Base-by-base conservation (phyloP, 2,797 vertebrate species). In the Trematomus bernacchii region DNA sequence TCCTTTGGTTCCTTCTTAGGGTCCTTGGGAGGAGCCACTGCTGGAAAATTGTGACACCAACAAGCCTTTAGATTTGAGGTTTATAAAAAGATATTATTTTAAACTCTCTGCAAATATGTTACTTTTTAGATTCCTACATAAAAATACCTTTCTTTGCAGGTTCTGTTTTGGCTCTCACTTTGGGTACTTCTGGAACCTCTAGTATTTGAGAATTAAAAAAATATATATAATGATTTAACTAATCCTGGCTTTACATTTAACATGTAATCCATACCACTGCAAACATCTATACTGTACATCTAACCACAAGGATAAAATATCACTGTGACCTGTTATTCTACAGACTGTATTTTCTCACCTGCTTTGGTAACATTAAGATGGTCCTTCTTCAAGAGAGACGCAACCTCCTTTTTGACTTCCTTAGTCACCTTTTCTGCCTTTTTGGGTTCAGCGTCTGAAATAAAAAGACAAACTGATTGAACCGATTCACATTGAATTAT, bases 331-430 rank as follows among this genome's bases (percentile, higher is more conserved):
- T 10, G 19, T 37, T n/a, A 8, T 48, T 44, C 37, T 15, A 14
- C 16, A 13, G 18, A 12, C 30, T 58, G n/a, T 4, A 21, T 65
- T 50, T 23, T 33, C 87, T 80, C 62, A 92, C 90, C 89, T 79
- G 76, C 43, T 90, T 88, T 86, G 33, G 89, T 91, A 14, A 83
- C 62, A 71, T 93, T 93, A 27, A 88, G 77, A 54, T 88, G 86
- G 63, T 86, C 87, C 72, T 72, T 91, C 57, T 73, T 89, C 55
- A 85, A 73, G 21, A 90, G 10, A 12, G 88, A 73, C 0, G 58
- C 59, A 18, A 73, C 30, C 14, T 73, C 61, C 48, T 63, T 86
- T 58, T 82, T 85, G 8, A 72, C 61, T 3, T 66, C 48, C 82
- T 53, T 68, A 19, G 89, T 61, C 54, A 23, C 73, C n/a, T 37